Percentiles rank a stretch among this genome's conserved stretches.
These are phyloP conservation scores for Acestrorhynchus altus DNA, from an alignment of 2,797 vertebrate species.

Conservation along the genomic window DNA sequence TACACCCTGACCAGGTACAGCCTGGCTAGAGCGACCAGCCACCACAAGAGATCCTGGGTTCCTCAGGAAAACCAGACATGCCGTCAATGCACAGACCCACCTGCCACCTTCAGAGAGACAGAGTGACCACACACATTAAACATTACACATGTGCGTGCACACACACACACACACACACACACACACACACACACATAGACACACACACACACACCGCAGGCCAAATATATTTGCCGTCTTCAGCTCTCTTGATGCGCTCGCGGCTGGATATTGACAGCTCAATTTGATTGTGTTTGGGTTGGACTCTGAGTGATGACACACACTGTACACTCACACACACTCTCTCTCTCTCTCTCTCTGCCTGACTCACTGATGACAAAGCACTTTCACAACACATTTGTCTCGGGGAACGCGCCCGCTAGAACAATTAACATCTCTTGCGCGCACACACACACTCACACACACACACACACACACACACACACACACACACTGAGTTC, in stretches of 20 bases:
- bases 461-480: too few species aligned
- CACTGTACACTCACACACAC: not conserved
- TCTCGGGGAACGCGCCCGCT: not conserved
- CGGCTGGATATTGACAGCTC: constrained; percentile 33
- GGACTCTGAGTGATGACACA: constrained; percentile 9
- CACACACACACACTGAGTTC: not conserved
- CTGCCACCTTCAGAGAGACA: constrained; percentile 40
- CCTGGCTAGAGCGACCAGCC: too few species aligned
- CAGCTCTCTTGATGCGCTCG: constrained; percentile 16
- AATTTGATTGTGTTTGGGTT: constrained; percentile 31
- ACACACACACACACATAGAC: not conserved
- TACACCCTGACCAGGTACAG: too few species aligned
- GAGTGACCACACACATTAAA: too few species aligned
- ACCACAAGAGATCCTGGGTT: too few species aligned
- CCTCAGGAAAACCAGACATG: too few species aligned
- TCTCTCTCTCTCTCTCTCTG: not conserved
- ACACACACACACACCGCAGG: constrained; percentile 1
- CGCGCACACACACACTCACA: too few species aligned
- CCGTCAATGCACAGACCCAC: constrained; percentile 34
- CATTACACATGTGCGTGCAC: too few species aligned
- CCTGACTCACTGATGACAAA: constrained; percentile 26
- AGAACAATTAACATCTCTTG: not conserved
- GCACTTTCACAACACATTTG: constrained; percentile 7
- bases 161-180: constrained; percentile 19
- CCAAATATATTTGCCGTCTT: constrained; percentile 20